Percentiles rank a stretch among this genome's conserved stretches.
phyloP scores from a whole-genome alignment of 2,888 invertebrate genomes.

The Aleiodes testaceus region DNA sequence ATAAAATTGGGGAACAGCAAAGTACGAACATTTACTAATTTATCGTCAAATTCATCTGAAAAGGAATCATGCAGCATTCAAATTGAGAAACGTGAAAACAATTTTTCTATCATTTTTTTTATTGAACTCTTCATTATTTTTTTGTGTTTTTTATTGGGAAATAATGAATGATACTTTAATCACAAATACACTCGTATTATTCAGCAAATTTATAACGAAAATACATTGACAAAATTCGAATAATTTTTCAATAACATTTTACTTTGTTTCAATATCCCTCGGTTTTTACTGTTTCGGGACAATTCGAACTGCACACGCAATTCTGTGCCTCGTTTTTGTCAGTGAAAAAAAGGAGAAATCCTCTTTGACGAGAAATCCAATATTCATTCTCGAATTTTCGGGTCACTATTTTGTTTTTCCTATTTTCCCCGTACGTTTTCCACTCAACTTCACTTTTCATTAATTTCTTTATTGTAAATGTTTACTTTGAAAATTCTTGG shows the following conservation, averaged over 20 bases:
- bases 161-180: too few relatives aligned
- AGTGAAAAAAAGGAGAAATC: background rate
- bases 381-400: conserved; percentile 14
- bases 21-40: background rate
- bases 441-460: conserved; percentile 24
- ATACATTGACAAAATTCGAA: background rate
- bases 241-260: conserved; percentile 7
- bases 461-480: conserved; percentile 3
- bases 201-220: background rate
- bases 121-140: too few relatives aligned
- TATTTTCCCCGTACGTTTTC: conserved; percentile 11
- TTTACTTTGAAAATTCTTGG: background rate
- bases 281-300: too few relatives aligned
- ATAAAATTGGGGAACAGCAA: conserved; percentile 34
- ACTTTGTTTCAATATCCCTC: background rate
- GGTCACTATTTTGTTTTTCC: conserved; percentile 1
- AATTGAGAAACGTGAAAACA: background rate
- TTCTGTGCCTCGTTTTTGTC: too few relatives aligned
- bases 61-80: too few relatives aligned
- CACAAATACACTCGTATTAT: too few relatives aligned
- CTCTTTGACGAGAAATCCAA: conserved; percentile 19
- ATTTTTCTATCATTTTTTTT: background rate
- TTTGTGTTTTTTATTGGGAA: too few relatives aligned
- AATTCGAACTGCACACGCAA: too few relatives aligned
- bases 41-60: too few relatives aligned